Conservation (phyloP, 2,797 vertebrate genomes). For the Propithecus deckenii region DNA sequence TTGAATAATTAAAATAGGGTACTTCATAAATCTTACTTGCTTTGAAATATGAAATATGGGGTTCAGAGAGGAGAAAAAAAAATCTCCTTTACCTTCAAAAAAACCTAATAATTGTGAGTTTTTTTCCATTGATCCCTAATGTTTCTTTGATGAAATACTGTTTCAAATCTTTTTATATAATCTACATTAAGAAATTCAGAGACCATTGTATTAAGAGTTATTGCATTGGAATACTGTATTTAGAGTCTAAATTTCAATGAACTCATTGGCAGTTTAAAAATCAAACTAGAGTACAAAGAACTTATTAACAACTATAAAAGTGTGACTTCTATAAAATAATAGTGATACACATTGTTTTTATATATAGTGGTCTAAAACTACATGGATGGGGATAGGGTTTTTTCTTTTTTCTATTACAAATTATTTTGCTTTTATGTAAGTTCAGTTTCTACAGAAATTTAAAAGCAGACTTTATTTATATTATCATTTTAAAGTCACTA, state of each 20-base stretch:
- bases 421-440: not conserved
- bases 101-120: not conserved
- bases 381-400: not conserved
- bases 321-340: not conserved
- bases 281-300: not conserved
- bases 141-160: slow-evolving; percentile 3
- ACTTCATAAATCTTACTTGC: not conserved
- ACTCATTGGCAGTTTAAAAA: slow-evolving; percentile 22
- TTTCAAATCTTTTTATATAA: not conserved
- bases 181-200: not conserved
- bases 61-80: not conserved
- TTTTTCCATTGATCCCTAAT: not conserved
- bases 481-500: not conserved
- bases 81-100: not conserved
- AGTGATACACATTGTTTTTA: not conserved
- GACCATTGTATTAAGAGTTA: not conserved
- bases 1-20: not conserved
- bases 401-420: not conserved
- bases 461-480: slow-evolving; percentile 15
- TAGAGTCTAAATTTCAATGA: not conserved
- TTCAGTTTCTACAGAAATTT: not conserved
- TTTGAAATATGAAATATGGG: not conserved
- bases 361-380: not conserved
- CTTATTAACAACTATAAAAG: not conserved
- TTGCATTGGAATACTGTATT: not conserved